phyloP scores from a whole-genome alignment of 2,888 invertebrate species.

The Scaptomyza parva region DNA sequence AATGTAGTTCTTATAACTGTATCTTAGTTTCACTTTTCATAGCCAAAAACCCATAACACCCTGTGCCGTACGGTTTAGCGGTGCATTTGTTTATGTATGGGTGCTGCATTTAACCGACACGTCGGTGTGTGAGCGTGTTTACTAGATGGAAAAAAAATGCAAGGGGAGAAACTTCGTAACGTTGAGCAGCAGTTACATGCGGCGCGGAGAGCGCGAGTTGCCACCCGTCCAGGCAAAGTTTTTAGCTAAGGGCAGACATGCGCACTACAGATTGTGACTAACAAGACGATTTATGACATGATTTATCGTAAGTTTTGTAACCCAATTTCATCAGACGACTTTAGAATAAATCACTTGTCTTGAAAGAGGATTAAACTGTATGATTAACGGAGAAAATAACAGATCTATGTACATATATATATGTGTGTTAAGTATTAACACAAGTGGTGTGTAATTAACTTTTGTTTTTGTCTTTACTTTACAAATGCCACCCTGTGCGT shows the following conservation, averaged over 20 bases:
- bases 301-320: not conserved
- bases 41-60: conserved; percentile 32
- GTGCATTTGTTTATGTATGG: conserved; percentile 1
- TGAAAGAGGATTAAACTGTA: not conserved
- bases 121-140: conserved; percentile 3
- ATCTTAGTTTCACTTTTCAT: not conserved
- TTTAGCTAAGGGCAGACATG: conserved; percentile 76
- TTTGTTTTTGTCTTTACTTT: conserved; percentile 5
- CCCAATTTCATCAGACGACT: not conserved
- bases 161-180: conserved; percentile 9
- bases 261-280: conserved; percentile 49
- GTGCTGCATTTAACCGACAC: not conserved
- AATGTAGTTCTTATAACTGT: conserved; percentile 1
- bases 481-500: conserved; percentile 44
- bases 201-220: conserved; percentile 30
- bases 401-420: not conserved
- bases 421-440: not conserved
- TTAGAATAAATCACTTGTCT: not conserved
- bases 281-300: conserved; percentile 7
- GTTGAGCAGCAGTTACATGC: conserved; percentile 31
- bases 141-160: not conserved
- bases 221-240: conserved; percentile 27
- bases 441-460: conserved; percentile 15
- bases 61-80: conserved; percentile 27
- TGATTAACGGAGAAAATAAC: not conserved